Conservation (phyloP, 2,113 vertebrate species). For the Vulpes vulpes region DNA sequence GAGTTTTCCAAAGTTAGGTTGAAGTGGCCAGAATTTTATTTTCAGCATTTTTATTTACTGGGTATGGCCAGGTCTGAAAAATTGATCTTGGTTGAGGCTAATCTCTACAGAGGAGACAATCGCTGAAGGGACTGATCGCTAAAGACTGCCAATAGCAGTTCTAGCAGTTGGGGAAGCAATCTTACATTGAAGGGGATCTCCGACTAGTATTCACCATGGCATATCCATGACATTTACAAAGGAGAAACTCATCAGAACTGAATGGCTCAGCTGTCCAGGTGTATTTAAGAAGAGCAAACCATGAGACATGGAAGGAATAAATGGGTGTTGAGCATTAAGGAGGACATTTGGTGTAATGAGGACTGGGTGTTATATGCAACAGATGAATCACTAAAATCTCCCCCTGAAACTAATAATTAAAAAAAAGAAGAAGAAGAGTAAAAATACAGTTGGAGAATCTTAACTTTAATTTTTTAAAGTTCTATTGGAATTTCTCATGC, state of each 20-base stretch:
- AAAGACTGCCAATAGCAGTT: background rate
- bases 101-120: background rate
- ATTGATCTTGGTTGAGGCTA: background rate
- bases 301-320: background rate
- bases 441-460: background rate
- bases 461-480: slow-evolving; percentile 32
- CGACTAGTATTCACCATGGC: background rate
- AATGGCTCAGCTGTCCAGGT: background rate
- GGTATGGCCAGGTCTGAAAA: background rate
- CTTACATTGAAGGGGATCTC: background rate
- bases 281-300: background rate
- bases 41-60: background rate
- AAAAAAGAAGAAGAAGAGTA: background rate
- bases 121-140: background rate
- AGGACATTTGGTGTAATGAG: no score
- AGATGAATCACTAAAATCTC: background rate
- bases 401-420: background rate
- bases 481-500: slow-evolving; percentile 37
- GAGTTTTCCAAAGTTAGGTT: background rate
- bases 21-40: background rate
- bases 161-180: background rate
- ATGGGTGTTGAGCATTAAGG: no score
- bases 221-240: background rate
- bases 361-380: no score
- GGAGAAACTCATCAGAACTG: background rate